Base-by-base conservation (phyloP, 2,113 vertebrate species). In the Scomber scombrus region DNA sequence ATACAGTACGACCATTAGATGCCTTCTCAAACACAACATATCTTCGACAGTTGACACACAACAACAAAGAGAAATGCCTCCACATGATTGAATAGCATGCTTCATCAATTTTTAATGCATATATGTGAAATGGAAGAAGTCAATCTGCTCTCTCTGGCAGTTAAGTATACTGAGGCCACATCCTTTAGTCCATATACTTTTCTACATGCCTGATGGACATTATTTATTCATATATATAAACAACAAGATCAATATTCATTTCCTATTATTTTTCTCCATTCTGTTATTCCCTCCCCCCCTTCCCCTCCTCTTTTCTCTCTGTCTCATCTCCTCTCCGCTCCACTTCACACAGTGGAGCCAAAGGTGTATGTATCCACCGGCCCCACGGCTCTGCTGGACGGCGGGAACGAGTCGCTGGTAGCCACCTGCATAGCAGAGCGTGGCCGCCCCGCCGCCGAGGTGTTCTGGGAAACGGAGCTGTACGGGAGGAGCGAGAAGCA, bases 381-480 rank as follows among this genome's bases (percentile, higher is more conserved):
- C 79, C 94, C 96, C 70, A 86, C 91, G 7, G 89, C 95, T 56
- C 95, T 99, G 88, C 92, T 96, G 90, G 97, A 97, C 52, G 97
- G 97, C 18, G 95, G 93, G 63, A 96, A 96, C 19, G 94, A 96
- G 87, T 95, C 97, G 4, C 47, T 96, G 91, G 98, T 97, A 93
- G 98, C 97, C 47, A 95, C 95, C 65, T 99, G 98, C 92, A 96
- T 93, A 18, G 98, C 98, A 47, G 97, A 97, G 81, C 96, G 94
- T 18, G 97, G 97, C 56, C 97, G 96, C 65, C 98, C 98, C 56
- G 95, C 95, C n/a, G 97, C 98, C 1, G 93, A 94, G 49, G 95
- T 99, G 70, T 93, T 94, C 78, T 99, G 98, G 98, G 97, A 98
- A 94, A 88, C 94, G 0, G 96, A 96, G 78, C 92, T 95, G 76